These are phyloP conservation scores for Prionailurus bengalensis DNA, from an alignment of 2,113 vertebrate species.

Conservation along the genomic window DNA sequence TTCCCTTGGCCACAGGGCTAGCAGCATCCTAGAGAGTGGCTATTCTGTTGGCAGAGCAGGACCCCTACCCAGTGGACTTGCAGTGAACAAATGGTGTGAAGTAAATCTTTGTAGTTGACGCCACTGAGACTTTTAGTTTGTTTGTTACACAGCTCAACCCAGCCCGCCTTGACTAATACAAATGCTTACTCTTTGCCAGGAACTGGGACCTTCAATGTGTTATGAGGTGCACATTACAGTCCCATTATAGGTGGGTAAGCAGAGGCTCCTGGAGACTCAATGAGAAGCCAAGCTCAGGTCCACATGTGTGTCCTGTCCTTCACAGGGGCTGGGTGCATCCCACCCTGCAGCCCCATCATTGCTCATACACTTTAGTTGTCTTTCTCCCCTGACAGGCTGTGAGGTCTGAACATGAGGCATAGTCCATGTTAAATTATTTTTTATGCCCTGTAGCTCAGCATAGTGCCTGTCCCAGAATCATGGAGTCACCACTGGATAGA, in stretches of 20 bases:
- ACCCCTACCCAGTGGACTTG: neutral
- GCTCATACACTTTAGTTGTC: neutral
- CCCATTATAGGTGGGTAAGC: neutral
- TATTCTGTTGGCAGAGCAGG: neutral
- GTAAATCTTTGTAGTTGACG: neutral
- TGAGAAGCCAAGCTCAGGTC: neutral
- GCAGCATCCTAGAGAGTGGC: neutral
- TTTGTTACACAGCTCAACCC: neutral
- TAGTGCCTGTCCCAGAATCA: neutral
- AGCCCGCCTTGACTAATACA: neutral
- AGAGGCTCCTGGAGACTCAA: neutral
- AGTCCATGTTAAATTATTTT: no score
- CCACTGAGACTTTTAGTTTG: neutral
- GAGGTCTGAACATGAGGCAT: neutral
- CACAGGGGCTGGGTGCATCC: neutral
- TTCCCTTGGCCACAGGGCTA: neutral
- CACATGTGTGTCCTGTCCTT: neutral
- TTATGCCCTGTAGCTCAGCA: neutral
- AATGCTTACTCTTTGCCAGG: no score
- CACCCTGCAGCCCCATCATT: no score
- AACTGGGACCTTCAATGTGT: neutral
- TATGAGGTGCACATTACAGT: no score
- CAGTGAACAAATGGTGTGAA: no score
- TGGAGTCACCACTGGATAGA: neutral
- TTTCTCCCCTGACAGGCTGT: neutral